Base-by-base conservation (phyloP, 2,113 vertebrate species). In the Saccopteryx bilineata region DNA sequence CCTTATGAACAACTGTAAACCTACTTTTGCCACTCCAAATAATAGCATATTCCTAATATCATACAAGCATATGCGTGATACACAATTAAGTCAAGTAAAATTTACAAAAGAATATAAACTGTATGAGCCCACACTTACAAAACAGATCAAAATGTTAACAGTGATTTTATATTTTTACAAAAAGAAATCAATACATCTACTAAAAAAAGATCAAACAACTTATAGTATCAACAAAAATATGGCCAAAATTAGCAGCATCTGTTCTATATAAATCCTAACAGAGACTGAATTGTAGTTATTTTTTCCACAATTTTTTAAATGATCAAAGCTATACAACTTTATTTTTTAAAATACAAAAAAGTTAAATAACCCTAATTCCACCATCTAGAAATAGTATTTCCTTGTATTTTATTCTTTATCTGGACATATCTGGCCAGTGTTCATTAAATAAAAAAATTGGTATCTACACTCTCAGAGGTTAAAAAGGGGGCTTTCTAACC, bases 361-460 rank as follows among this genome's bases (percentile, higher is more conserved):
- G 80, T 56, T 88, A 85, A 71, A 52, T 3, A 39, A 63, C 21
- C 4, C 19, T n/a, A 75, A 92, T 60, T 50, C 54, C 11, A 39
- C 12, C 48, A 54, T 80, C 33, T 26, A 88, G 31, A 96, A 18
- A 75, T 4, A 61, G 48, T 5, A n/a, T 82, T 90, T 95, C 9
- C 76, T 65, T 48, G 9, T 48, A 58, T 69, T 50, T 78, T 69
- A 56, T 60, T 81, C n/a, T 94, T 91, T 78, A 88, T 84, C 28
- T 80, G 69, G 65, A 60, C 65, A 83, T 84, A 65, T 33, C 39
- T 26, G 66, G 9, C 72, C 21, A 31, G 15, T 58, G 24, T 60
- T 8, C 5, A 5, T 18, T 56, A 81, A 39, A 39, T 79, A 65
- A 58, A 90, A 74, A 50, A 83, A 33, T 28, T n/a, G 48, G 39